Base-by-base conservation (phyloP, 2,888 invertebrate genomes). In the Pyrgus malvae region DNA sequence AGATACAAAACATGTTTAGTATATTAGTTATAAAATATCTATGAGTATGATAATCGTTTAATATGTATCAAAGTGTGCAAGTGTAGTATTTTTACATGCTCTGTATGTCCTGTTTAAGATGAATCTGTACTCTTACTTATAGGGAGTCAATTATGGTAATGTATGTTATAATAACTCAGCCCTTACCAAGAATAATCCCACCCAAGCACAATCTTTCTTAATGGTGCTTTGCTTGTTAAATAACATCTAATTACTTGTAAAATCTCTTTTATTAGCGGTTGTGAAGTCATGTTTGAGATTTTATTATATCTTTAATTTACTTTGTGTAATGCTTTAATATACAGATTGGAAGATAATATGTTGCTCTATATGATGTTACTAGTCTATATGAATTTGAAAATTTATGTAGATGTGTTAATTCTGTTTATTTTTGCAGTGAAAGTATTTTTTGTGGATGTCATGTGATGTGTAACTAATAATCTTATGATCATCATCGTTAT, bases 201-300 rank as follows among this genome's bases (percentile, higher is more conserved):
- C 77, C 76, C 74, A 45, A 75, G 79, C 84, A 83, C 79, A 76
- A 78, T 65, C 56, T 66, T 64, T 62, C 17, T 66, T 58, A 70
- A 75, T 76, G 84, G 85, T 86, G 85, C 84, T 84, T 81, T 56
- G 73, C 77, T 83, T 78, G 68, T 78, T 75, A 60, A 67, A 66
- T 68, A 64, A 66, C 66, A 69, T 74, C 70, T 74, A 66, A 64
- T 62, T 64, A 70, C 65, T 64, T 63, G 61, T 63, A 60, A 62
- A 68, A 72, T 73, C 72, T 74, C 76, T 74, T 77, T 75, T 76
- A 72, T 72, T 74, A 79, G 80, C 74, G 78, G 86, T 83, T 86
- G 83, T 85, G 84, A 84, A 77, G 76, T 80, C 76, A 74, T 65
- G 70, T 74, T 76, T 76, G 78, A 81, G 72, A 79, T 79, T 77